A percentile compares a stretch with the other conserved stretches of the same genome.
Evolutionary conservation across 2,888 invertebrate genomes (phyloP).

Genomic region (Ashinkailepas kermadecensis): DNA sequence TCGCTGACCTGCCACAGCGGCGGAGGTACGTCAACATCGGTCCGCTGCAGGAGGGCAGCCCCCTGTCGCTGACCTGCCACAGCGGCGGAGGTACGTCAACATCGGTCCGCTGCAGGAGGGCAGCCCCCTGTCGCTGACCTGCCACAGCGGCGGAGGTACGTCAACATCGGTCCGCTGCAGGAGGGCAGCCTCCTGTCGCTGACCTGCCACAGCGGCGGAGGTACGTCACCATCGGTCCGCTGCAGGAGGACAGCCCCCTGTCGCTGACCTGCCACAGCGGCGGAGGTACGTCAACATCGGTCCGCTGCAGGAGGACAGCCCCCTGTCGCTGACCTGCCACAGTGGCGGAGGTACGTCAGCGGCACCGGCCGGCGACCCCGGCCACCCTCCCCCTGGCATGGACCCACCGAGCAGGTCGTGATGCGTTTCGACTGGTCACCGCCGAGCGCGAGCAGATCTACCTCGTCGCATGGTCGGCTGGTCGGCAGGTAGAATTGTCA

Average conservation of each 20-base stretch:
- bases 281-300: not conserved
- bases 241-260: not conserved
- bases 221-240: not conserved
- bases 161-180: not conserved
- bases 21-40: not conserved
- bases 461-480: too few relatives aligned
- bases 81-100: not conserved
- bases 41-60: not conserved
- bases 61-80: not conserved
- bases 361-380: too few relatives aligned
- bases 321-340: too few relatives aligned
- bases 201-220: not conserved
- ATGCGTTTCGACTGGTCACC: too few relatives aligned
- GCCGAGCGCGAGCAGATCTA: too few relatives aligned
- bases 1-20: too few relatives aligned
- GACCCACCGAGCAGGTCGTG: too few relatives aligned
- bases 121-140: not conserved
- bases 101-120: constrained; percentile 1
- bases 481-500: too few relatives aligned
- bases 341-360: too few relatives aligned
- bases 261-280: not conserved
- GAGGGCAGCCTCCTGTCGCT: not conserved
- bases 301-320: too few relatives aligned
- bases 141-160: not conserved
- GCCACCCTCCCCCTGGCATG: too few relatives aligned